These are phyloP conservation scores for Anoplopoma fimbria DNA, from an alignment of 2,113 vertebrate genomes.

Conservation along the genomic window DNA sequence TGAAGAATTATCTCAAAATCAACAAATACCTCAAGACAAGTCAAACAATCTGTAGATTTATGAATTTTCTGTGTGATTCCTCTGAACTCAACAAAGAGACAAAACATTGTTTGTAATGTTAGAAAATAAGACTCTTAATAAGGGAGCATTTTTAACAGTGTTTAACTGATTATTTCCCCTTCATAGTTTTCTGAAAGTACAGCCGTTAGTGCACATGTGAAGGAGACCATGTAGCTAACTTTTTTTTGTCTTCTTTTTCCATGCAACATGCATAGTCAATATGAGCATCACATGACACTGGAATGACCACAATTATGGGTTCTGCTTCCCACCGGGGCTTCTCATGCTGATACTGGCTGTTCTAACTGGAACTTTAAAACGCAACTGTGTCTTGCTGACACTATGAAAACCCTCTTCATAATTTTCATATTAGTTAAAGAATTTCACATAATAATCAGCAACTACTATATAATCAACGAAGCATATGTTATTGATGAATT, in stretches of 20 bases:
- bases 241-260: slow-evolving; percentile 4
- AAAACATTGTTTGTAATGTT: not conserved
- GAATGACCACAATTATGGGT: slow-evolving; percentile 60
- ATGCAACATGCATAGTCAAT: slow-evolving; percentile 13
- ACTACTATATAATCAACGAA: slow-evolving; percentile 11
- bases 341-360: slow-evolving; percentile 37
- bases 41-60: not conserved
- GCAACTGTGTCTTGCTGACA: slow-evolving; percentile 7
- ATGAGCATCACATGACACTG: slow-evolving; percentile 23
- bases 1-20: not conserved
- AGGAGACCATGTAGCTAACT: not conserved
- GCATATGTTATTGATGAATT: slow-evolving; percentile 20
- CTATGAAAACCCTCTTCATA: not conserved
- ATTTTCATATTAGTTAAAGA: slow-evolving; percentile 20
- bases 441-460: slow-evolving; percentile 18
- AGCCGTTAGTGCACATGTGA: not conserved
- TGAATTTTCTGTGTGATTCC: too few relatives aligned
- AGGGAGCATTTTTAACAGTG: not conserved
- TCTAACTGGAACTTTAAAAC: slow-evolving; percentile 35
- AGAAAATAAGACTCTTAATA: too few relatives aligned
- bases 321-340: slow-evolving; percentile 17
- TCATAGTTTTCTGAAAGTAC: too few relatives aligned
- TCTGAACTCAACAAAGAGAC: not conserved
- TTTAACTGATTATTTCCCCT: too few relatives aligned
- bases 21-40: not conserved